Percentiles rank a stretch among this genome's conserved stretches.
Conservation (phyloP, 2,113 vertebrate species). For the Variabilichromis moorii region DNA sequence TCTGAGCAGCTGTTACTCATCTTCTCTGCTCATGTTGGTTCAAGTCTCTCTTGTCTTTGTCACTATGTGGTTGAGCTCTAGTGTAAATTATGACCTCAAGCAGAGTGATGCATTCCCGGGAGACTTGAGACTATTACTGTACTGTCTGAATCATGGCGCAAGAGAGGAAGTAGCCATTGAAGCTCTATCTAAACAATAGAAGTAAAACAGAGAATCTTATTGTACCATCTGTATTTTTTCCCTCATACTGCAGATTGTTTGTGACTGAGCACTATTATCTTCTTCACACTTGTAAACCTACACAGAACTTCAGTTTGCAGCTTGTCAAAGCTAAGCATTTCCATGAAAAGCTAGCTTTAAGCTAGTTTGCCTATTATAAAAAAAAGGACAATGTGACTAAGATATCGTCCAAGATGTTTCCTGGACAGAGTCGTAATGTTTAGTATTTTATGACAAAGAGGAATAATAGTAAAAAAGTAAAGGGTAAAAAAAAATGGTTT, state of each 20-base stretch:
- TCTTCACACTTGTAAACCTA: background rate
- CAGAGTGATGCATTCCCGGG: background rate
- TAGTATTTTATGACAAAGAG: background rate
- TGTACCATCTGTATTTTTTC: background rate
- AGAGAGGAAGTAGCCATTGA: background rate
- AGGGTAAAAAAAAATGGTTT: background rate
- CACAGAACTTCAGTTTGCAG: background rate
- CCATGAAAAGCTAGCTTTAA: background rate
- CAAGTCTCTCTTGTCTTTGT: constrained; percentile 24
- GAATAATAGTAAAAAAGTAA: background rate
- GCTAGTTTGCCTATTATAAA: background rate
- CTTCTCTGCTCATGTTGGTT: constrained; percentile 12
- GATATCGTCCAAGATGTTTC: background rate
- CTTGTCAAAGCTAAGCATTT: background rate
- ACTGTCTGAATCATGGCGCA: background rate
- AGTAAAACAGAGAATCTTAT: background rate
- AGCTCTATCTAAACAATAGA: background rate
- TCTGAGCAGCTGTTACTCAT: constrained; percentile 27
- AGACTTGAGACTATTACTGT: background rate
- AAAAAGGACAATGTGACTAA: background rate
- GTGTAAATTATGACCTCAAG: constrained; percentile 47
- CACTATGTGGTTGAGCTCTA: constrained; percentile 11
- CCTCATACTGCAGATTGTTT: background rate
- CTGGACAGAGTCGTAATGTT: background rate
- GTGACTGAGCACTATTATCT: background rate